Base-by-base conservation (phyloP, 2,113 vertebrate genomes). In the Crotalus tigris region DNA sequence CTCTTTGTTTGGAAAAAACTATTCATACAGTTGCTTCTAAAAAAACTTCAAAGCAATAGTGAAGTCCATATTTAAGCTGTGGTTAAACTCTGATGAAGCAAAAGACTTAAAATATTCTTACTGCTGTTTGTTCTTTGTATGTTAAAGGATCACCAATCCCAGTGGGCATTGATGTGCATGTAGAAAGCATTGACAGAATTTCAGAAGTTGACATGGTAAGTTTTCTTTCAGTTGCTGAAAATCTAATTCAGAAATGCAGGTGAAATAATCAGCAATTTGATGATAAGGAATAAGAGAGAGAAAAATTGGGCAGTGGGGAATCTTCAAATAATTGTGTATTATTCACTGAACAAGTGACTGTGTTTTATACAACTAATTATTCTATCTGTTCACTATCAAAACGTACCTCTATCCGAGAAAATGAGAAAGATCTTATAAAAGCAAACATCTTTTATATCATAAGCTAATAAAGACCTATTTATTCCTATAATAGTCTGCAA, bases 191-290 rank as follows among this genome's bases (percentile, higher is more conserved):
- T 94, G 98, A 99, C 97, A 98, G 98, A 97, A 98, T 99, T 98
- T 99, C 99, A 53, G 99, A 99, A 97, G 98, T 98, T 95, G 98
- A 99, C 96, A 99, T 99, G 99, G 98, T 99, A 98, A 98, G 98
- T 96, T 97, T 91, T 29, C 51, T 12, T 59, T 58, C 10, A 59
- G 39, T 58, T 89, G 12, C 39, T 58, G 57, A 24, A 88, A 46
- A 55, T 64, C 46, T 81, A n/a, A 58, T 59, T 87, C 57, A 92
- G n/a, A 91, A 55, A 19, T 94, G 49, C 51, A 85, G 49, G 8
- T 91, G 93, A 95, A 91, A 91, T 81, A 55, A 81, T 64, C 51
- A 33, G 17, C n/a, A 85, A 89, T 33, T 29, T 57, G 53, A 4
- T 33, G 26, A 12, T 3, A 57, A 15, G n/a, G 46, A 26, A 81